These are phyloP conservation scores for Coelinius sp. DNA, from an alignment of 2,888 invertebrate species.

Conservation along the genomic window DNA sequence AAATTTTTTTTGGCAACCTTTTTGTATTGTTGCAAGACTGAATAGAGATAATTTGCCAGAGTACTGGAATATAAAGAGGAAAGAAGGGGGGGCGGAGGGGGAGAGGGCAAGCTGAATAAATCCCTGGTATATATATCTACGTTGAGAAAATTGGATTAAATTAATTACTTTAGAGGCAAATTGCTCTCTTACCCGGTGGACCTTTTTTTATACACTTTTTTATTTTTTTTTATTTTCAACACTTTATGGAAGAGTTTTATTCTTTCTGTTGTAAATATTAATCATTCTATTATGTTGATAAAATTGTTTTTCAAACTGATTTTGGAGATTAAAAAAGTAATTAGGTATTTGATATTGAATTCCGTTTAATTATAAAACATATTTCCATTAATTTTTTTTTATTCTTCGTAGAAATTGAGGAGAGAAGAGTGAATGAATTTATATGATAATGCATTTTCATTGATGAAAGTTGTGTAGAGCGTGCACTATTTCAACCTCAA, in stretches of 20 bases:
- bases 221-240: conserved; percentile 22
- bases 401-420: not conserved
- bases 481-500: not conserved
- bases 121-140: conserved; percentile 34
- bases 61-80: conserved; percentile 42
- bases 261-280: conserved; percentile 13
- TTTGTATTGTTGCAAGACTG: not conserved
- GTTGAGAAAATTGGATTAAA: conserved; percentile 42
- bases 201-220: no score
- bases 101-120: conserved; percentile 40
- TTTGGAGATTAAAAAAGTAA: not conserved
- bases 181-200: conserved; percentile 38
- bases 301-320: not conserved
- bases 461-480: not conserved
- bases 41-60: conserved; percentile 38
- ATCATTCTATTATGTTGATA: not conserved
- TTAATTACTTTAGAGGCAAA: conserved; percentile 44
- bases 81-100: conserved; percentile 20
- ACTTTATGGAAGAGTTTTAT: conserved; percentile 31
- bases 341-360: not conserved
- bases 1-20: not conserved
- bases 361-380: not conserved
- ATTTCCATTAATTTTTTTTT: not conserved
- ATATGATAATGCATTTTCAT: not conserved
- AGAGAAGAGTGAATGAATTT: conserved; percentile 8